Percentiles rank a stretch among this genome's conserved stretches.
Conservation (phyloP, 2,888 invertebrate genomes). For the Alentia gelatinosa region DNA sequence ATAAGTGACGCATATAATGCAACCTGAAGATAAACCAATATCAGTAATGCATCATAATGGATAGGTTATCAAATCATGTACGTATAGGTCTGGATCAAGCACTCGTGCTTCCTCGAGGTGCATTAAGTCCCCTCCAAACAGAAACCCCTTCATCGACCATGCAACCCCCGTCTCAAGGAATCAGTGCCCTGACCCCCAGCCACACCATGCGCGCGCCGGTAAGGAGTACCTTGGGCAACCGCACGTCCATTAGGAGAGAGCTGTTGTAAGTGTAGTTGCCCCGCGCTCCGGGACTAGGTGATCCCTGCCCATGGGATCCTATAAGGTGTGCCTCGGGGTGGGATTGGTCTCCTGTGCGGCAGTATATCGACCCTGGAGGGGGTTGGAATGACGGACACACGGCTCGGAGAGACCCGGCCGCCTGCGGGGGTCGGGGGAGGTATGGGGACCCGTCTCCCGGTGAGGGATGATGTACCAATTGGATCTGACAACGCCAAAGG, state of each 20-base stretch:
- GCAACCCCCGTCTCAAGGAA: too few species aligned
- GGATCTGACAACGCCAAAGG: background rate
- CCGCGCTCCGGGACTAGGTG: background rate
- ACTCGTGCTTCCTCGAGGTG: too few species aligned
- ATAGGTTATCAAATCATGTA: too few species aligned
- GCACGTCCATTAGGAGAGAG: background rate
- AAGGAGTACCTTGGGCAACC: too few species aligned
- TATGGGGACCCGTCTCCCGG: background rate
- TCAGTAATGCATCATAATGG: too few species aligned
- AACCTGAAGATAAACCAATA: too few species aligned
- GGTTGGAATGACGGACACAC: background rate
- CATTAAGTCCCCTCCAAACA: too few species aligned
- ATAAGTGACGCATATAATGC: too few species aligned
- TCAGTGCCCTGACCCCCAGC: too few species aligned
- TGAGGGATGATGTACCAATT: background rate
- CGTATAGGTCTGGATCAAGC: too few species aligned
- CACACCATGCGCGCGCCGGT: too few species aligned
- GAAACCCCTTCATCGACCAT: too few species aligned
- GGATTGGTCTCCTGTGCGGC: background rate
- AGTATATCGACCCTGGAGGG: background rate
- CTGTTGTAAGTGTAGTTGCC: background rate
- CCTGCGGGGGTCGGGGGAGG: background rate
- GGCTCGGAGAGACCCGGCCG: background rate
- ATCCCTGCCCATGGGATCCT: background rate
- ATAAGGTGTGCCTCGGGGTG: background rate